A percentile compares a stretch with the other conserved stretches of the same genome.
Conservation (phyloP, 2,888 invertebrate genomes). For the Lithophane semibrunnea region DNA sequence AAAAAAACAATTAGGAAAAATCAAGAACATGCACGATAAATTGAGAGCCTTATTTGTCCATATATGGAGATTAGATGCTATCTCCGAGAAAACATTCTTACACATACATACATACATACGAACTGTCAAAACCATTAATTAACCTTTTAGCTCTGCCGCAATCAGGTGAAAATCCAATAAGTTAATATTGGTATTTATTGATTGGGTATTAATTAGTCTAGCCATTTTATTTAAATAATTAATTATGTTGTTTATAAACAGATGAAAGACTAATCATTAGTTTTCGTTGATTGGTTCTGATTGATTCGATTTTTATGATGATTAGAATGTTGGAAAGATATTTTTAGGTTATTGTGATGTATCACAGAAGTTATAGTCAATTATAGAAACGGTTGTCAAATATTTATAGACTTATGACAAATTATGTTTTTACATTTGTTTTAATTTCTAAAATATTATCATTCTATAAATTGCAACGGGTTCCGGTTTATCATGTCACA, state of each 20-base stretch:
- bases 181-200: slow-evolving; percentile 50
- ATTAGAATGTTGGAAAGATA: slow-evolving; percentile 34
- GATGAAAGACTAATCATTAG: slow-evolving; percentile 34
- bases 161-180: slow-evolving; percentile 41
- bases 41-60: slow-evolving; percentile 26
- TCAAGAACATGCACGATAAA: background rate
- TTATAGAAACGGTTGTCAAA: slow-evolving; percentile 43
- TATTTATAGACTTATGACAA: slow-evolving; percentile 23
- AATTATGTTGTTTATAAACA: slow-evolving; percentile 58
- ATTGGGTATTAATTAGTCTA: slow-evolving; percentile 58
- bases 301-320: slow-evolving; percentile 56
- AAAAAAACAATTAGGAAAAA: slow-evolving; percentile 8
- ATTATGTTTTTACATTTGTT: slow-evolving; percentile 19
- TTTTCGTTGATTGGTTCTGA: slow-evolving; percentile 60
- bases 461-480: background rate
- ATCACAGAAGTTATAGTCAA: slow-evolving; percentile 43
- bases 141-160: slow-evolving; percentile 31
- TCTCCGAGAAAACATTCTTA: slow-evolving; percentile 35
- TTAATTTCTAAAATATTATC: background rate
- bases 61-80: slow-evolving; percentile 24
- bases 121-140: slow-evolving; percentile 46
- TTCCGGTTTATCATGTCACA: background rate
- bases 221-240: slow-evolving; percentile 57
- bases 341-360: slow-evolving; percentile 32
- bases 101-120: slow-evolving; percentile 12